phyloP scores from a whole-genome alignment of 2,113 vertebrate species.

The Platichthys flesus region DNA sequence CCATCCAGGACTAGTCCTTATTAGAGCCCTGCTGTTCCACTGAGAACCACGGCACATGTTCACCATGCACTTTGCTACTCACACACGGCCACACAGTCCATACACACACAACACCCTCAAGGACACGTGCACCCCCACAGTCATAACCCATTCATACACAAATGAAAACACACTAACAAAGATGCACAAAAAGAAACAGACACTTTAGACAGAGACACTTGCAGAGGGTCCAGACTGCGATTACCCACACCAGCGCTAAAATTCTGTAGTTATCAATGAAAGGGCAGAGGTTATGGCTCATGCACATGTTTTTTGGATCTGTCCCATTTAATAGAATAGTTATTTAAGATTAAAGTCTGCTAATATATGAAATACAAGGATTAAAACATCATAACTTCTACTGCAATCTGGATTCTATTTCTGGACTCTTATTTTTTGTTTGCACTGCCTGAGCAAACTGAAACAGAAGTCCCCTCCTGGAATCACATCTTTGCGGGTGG shows the following conservation, averaged over 20 bases:
- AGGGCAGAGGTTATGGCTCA: constrained; percentile 49
- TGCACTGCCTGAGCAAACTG: no score
- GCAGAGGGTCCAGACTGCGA: constrained; percentile 30
- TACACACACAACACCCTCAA: constrained; percentile 58
- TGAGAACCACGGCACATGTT: constrained; percentile 99
- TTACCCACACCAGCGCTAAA: constrained; percentile 51
- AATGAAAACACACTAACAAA: constrained; percentile 72
- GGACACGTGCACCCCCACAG: constrained; percentile 66
- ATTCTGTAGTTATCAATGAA: constrained; percentile 32
- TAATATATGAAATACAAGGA: not conserved
- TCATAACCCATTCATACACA: constrained; percentile 73
- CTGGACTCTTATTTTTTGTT: no score
- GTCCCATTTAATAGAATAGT: not conserved
- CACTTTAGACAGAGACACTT: constrained; percentile 50
- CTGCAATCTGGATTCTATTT: not conserved
- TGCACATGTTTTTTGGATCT: not conserved
- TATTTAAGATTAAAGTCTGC: not conserved
- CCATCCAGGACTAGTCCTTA: constrained; percentile 95
- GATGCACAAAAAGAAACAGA: constrained; percentile 59
- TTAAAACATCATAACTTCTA: not conserved
- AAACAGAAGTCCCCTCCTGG: not conserved
- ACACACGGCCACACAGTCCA: constrained; percentile 55
- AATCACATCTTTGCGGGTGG: no score
- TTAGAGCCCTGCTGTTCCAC: constrained; percentile 96
- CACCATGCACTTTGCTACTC: constrained; percentile 83